phyloP scores from a whole-genome alignment of 2,797 vertebrate species.

The Melanotaenia parkinsoni region DNA sequence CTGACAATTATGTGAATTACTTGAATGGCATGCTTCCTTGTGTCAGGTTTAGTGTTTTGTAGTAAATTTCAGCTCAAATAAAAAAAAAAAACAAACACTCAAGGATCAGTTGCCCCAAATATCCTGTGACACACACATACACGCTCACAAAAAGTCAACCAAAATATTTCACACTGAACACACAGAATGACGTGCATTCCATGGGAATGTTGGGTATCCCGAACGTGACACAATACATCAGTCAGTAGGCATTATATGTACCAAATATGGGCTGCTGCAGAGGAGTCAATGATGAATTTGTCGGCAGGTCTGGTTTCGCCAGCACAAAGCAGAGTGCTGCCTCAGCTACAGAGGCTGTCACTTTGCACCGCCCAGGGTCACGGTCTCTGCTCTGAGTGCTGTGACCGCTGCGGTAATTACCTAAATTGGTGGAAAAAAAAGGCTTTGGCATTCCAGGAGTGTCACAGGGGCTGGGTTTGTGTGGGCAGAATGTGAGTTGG shows the following conservation, averaged over 20 bases:
- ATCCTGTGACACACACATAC: neutral
- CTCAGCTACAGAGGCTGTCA: constrained; percentile 71
- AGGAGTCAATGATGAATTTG: constrained; percentile 77
- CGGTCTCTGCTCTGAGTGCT: constrained; percentile 74
- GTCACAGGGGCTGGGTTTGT: constrained; percentile 74
- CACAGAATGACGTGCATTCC: constrained; percentile 16
- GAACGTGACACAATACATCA: constrained; percentile 52
- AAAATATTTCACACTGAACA: constrained; percentile 25
- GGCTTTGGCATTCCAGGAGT: constrained; percentile 74
- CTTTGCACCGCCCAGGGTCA: constrained; percentile 73
- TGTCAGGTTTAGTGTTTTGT: neutral
- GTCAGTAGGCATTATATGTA: constrained; percentile 51
- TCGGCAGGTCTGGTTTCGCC: constrained; percentile 70
- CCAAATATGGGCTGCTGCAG: constrained; percentile 56
- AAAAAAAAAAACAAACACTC: neutral
- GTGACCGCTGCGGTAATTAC: constrained; percentile 78
- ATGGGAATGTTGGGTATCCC: constrained; percentile 55
- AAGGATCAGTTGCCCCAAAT: neutral
- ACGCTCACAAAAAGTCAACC: neutral
- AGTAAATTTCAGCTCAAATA: neutral
- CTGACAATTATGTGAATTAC: neutral
- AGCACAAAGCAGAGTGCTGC: constrained; percentile 64
- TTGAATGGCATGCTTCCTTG: neutral
- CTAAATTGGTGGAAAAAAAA: constrained; percentile 74
- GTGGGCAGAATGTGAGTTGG: constrained; percentile 68